Percentiles rank a stretch among this genome's conserved stretches.
These are phyloP conservation scores for Clavelina lepadiformis DNA, from an alignment of 23 tunicate species.

Conservation along the genomic window DNA sequence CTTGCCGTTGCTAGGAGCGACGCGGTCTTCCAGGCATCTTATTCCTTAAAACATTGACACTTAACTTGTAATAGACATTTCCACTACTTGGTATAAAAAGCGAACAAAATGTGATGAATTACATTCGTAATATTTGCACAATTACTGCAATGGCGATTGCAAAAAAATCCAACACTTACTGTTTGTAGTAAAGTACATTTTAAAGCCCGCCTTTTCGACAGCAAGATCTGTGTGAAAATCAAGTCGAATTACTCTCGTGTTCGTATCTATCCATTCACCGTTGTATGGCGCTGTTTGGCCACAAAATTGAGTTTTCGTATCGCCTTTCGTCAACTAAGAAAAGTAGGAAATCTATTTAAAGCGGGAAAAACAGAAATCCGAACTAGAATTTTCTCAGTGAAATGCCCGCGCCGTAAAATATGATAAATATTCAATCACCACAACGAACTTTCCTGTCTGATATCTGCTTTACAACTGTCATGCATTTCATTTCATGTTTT, in stretches of 20 bases:
- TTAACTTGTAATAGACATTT: too few relatives aligned
- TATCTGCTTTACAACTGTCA: too few relatives aligned
- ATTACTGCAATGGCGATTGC: too few relatives aligned
- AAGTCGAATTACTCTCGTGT: conserved; percentile 8
- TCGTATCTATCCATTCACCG: conserved; percentile 4
- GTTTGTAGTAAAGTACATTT: conserved; percentile 8
- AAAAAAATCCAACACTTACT: conserved; percentile 18
- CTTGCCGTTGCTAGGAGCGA: conserved; percentile 35
- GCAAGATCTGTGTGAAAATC: conserved; percentile 41
- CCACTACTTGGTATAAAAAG: too few relatives aligned
- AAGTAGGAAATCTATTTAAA: background rate
- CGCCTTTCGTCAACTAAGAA: conserved; percentile 32
- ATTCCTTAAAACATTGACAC: too few relatives aligned
- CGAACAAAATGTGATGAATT: too few relatives aligned
- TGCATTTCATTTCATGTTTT: too few relatives aligned
- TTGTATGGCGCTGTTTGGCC: conserved; percentile 19
- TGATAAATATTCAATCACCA: too few relatives aligned
- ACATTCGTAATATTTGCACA: too few relatives aligned
- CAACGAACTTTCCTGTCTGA: too few relatives aligned
- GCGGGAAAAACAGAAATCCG: background rate
- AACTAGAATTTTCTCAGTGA: too few relatives aligned
- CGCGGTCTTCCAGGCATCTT: conserved; percentile 32
- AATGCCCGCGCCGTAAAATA: too few relatives aligned
- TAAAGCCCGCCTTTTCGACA: conserved; percentile 35
- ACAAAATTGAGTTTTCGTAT: conserved; percentile 16